Percentiles rank a stretch among this genome's conserved stretches.
Evolutionary conservation across 2,888 invertebrate species (phyloP).

Genomic region (Pherbina coryleti): DNA sequence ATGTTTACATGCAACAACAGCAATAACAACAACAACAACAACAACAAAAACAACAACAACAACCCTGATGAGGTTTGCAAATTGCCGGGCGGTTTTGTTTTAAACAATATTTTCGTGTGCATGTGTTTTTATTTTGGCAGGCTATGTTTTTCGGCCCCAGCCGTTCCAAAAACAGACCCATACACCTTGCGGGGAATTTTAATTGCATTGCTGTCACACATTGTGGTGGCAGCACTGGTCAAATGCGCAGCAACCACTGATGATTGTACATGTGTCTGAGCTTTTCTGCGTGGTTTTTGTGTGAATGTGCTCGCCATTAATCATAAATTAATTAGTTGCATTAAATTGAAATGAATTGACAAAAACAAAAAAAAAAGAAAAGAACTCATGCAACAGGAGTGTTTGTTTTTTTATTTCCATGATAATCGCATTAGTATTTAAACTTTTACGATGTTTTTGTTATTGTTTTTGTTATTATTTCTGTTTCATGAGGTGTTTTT

Average conservation of each 20-base stretch:
- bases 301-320: constrained; percentile 15
- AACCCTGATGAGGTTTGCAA: constrained; percentile 30
- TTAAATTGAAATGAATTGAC: constrained; percentile 27
- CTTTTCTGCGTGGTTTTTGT: not conserved
- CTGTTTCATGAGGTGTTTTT: not conserved
- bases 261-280: constrained; percentile 8
- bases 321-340: constrained; percentile 36
- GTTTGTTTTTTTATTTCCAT: not conserved
- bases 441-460: not conserved
- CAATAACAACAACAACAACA: not conserved
- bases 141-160: no score
- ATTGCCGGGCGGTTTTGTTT: no score
- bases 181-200: constrained; percentile 12
- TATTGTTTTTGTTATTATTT: not conserved
- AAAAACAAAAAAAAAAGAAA: constrained; percentile 12
- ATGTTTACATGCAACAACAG: constrained; percentile 28
- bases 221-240: constrained; percentile 16
- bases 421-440: not conserved
- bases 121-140: no score
- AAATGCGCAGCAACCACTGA: constrained; percentile 6
- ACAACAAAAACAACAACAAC: constrained; percentile 34
- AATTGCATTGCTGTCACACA: constrained; percentile 23
- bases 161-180: no score
- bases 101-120: no score
- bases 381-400: constrained; percentile 14